Evolutionary conservation across 2,797 vertebrate genomes (phyloP).

Genomic region (Octomys mimax): DNA sequence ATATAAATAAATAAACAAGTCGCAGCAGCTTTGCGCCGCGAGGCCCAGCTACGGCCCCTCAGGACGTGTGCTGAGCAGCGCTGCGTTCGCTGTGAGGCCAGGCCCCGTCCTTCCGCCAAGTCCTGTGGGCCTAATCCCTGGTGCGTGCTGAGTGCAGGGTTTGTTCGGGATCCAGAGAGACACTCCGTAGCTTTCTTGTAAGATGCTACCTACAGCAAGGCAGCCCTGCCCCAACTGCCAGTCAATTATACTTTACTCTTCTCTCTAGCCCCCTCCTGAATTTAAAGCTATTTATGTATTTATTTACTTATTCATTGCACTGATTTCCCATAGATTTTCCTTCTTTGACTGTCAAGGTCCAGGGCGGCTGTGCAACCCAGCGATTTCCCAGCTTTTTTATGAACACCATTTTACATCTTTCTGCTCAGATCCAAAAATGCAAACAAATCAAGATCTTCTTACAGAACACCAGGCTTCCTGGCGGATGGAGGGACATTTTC

Average conservation of each 20-base stretch:
- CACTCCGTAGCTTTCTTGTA: background rate
- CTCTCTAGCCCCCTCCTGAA: background rate
- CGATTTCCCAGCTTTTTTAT: background rate
- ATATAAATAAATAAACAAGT: too few relatives aligned
- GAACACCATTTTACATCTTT: background rate
- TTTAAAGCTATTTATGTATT: background rate
- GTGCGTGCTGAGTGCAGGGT: background rate
- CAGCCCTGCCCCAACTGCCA: slow-evolving; percentile 29
- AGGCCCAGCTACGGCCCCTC: background rate
- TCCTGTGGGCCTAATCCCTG: background rate
- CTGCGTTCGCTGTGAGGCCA: background rate
- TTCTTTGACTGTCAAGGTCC: background rate
- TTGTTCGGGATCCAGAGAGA: background rate
- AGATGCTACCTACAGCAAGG: background rate
- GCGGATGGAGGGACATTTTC: background rate
- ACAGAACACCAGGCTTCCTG: background rate
- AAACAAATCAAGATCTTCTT: background rate
- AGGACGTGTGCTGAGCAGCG: background rate
- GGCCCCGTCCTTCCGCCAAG: background rate
- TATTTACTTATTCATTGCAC: background rate
- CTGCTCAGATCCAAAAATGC: background rate
- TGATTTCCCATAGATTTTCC: background rate
- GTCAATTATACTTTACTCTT: slow-evolving; percentile 20
- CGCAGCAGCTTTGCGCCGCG: background rate
- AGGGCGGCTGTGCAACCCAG: background rate